These are phyloP conservation scores for Symphodus melops DNA, from an alignment of 2,113 vertebrate species.

Conservation along the genomic window DNA sequence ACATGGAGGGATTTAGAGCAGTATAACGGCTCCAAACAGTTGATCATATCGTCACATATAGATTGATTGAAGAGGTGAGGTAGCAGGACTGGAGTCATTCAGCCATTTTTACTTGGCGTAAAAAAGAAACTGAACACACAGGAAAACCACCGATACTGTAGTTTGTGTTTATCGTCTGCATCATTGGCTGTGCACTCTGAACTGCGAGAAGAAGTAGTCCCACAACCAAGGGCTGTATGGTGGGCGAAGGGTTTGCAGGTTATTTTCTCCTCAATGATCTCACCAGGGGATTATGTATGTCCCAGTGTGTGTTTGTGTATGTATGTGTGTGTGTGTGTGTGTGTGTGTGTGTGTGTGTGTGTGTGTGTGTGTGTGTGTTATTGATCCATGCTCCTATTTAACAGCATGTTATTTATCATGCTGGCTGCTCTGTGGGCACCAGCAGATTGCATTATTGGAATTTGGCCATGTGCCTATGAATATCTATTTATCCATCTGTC, in stretches of 20 bases:
- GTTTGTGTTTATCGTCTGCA: constrained; percentile 35
- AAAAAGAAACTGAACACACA: constrained; percentile 21
- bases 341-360: constrained; percentile 20
- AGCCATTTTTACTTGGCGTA: constrained; percentile 30
- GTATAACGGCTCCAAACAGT: constrained; percentile 43
- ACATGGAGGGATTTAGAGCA: constrained; percentile 23
- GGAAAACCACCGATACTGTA: neutral
- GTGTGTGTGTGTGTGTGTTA: constrained; percentile 35
- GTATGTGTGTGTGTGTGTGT: constrained; percentile 12
- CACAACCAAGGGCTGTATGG: constrained; percentile 30
- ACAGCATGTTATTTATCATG: constrained; percentile 69
- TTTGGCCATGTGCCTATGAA: constrained; percentile 35
- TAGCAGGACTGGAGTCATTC: constrained; percentile 34
- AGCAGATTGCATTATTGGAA: constrained; percentile 40
- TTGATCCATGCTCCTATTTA: constrained; percentile 68
- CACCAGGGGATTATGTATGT: constrained; percentile 27
- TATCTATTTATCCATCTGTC: constrained; percentile 22
- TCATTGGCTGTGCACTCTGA: constrained; percentile 36
- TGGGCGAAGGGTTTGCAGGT: constrained; percentile 45
- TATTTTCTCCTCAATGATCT: constrained; percentile 58
- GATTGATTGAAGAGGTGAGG: constrained; percentile 42
- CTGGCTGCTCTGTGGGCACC: constrained; percentile 55
- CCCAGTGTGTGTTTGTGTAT: neutral
- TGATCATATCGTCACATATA: constrained; percentile 68
- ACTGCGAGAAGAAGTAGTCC: constrained; percentile 36